Conservation (phyloP, 2,797 vertebrate species). For the Luscinia megarhynchos region DNA sequence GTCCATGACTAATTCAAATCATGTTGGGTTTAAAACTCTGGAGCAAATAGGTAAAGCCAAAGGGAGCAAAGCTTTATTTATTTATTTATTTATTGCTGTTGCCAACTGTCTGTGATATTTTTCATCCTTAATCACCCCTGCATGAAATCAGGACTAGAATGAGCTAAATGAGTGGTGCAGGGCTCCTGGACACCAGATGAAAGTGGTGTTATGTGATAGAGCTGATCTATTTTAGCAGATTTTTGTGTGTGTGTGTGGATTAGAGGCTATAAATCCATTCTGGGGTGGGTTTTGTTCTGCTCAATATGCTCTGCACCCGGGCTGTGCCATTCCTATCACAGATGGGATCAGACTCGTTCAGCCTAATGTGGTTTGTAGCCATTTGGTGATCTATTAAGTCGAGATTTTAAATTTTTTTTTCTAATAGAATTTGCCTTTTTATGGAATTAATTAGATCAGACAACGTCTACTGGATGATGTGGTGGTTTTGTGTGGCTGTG, state of each 20-base stretch:
- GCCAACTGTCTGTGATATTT: conserved; percentile 27
- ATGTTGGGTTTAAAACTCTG: not conserved
- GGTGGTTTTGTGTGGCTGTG: conserved; percentile 25
- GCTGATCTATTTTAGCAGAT: conserved; percentile 57
- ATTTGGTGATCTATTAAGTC: conserved; percentile 15
- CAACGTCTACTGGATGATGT: not conserved
- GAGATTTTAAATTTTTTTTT: not conserved
- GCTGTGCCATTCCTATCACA: not conserved
- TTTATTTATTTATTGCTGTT: conserved; percentile 11
- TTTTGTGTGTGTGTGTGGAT: not conserved
- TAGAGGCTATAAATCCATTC: conserved; percentile 35
- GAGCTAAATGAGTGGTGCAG: conserved; percentile 26
- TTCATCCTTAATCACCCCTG: conserved; percentile 44
- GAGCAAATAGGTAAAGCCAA: not conserved
- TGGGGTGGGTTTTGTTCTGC: not conserved
- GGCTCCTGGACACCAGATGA: conserved; percentile 50
- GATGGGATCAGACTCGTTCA: not conserved
- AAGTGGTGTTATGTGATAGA: conserved; percentile 27
- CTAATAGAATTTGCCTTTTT: not conserved
- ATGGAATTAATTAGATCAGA: conserved; percentile 49
- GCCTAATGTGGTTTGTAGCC: conserved; percentile 8
- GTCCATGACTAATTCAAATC: not conserved
- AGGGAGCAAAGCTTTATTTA: not conserved
- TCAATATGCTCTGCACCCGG: conserved; percentile 27
- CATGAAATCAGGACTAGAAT: conserved; percentile 40